Base-by-base conservation (phyloP, 2,797 vertebrate species). In the Epinephelus coioides region DNA sequence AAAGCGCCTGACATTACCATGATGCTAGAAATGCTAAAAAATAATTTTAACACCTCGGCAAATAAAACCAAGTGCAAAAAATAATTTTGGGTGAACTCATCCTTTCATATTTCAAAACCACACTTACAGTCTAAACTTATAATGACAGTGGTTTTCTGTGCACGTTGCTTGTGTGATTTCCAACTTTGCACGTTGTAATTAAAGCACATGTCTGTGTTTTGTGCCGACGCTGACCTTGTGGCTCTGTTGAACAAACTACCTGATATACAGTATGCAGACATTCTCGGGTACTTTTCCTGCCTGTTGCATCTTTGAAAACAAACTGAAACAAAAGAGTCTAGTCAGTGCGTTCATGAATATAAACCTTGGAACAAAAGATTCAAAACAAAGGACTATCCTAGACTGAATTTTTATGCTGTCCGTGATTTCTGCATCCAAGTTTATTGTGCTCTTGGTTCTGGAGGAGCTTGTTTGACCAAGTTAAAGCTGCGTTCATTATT, bases 191-290 rank as follows among this genome's bases (percentile, higher is more conserved):
- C 40, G 47, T 54, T 50, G 47, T 11, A 55, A 61, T 38, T 19
- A 47, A 61, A 53, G 2, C 0, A 40, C 25, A 3, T 25, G 38
- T 55, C 17, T 18, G 53, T 69, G 14, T 21, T 62, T 69, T 54
- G 7, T 47, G 43, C n/a, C 10, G 0, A 13, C 4, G 1, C 34
- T 44, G 47, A 15, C 6, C 49, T 19, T 54, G 25, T 9, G 27
- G 53, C 12, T 10, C 25, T 19, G 54, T 40, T 65, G 27, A 56
- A 47, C n/a, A 38, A 54, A 63, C 15, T 21, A 46, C 6, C n/a
- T 76, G 14, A 54, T 63, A 55, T 55, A 25, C 50, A 69, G 40
- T 27, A 51, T 25, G 25, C 49, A 69, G 25, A 68, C 23, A 46
- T 53, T 46, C 13, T 30, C 23, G 40, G 0, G 34, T 17, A 66